phyloP scores from a whole-genome alignment of 1,140 invertebrate species.

The Cydia strobilella region DNA sequence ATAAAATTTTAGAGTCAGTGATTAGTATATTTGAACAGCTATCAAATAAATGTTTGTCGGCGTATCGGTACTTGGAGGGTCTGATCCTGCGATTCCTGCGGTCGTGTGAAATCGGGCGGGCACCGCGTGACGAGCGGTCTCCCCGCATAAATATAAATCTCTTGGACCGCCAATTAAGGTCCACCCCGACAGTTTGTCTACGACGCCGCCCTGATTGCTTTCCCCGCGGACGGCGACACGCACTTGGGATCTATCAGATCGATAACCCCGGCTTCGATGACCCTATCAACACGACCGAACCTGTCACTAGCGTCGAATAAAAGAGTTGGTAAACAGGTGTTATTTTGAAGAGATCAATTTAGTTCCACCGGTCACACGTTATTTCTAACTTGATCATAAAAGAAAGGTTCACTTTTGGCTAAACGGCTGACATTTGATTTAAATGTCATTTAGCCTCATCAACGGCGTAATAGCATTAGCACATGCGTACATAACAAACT shows the following conservation, averaged over 20 bases:
- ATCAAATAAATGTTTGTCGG: background rate
- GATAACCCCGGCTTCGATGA: conserved; percentile 28
- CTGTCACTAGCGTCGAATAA: background rate
- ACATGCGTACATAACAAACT: no score
- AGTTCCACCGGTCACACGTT: background rate
- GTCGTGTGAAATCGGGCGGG: conserved; percentile 44
- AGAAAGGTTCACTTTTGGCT: no score
- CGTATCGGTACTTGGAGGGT: background rate
- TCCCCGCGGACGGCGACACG: conserved; percentile 46
- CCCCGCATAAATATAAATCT: conserved; percentile 79
- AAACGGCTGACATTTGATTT: no score
- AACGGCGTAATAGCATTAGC: no score
- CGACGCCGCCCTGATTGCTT: conserved; percentile 70
- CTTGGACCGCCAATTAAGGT: conserved; percentile 76
- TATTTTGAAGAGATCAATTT: background rate
- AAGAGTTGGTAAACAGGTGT: conserved; percentile 5
- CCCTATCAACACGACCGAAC: conserved; percentile 19
- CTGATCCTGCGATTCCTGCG: conserved; percentile 51
- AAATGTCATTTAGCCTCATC: no score
- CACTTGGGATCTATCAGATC: conserved; percentile 42
- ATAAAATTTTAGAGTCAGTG: background rate
- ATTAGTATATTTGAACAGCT: background rate
- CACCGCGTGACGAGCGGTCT: conserved; percentile 60
- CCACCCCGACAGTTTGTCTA: conserved; percentile 76
- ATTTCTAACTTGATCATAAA: background rate